phyloP scores from a whole-genome alignment of 2,113 vertebrate genomes.

The Tricholaema leucomelas region DNA sequence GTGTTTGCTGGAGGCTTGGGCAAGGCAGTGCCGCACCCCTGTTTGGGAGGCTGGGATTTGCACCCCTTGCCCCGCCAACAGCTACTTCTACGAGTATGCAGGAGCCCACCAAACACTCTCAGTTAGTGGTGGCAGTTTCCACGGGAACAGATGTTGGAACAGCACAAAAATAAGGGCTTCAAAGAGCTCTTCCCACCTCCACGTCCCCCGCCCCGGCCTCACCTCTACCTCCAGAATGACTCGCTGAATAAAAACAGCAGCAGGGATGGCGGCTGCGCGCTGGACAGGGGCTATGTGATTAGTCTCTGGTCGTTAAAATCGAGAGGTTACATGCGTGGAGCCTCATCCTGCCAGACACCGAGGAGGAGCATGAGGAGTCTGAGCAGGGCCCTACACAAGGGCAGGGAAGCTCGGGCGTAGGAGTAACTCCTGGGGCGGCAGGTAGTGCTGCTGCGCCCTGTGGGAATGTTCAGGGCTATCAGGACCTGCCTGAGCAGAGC shows the following conservation, averaged over 20 bases:
- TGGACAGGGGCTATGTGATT: fast-evolving
- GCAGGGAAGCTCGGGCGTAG: neutral
- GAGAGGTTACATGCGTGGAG: fast-evolving
- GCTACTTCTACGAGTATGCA: fast-evolving
- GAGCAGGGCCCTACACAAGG: neutral
- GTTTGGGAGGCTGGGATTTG: fast-evolving
- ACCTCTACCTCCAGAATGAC: neutral
- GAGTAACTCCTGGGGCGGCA: neutral
- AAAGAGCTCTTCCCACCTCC: neutral
- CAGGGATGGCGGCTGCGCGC: neutral
- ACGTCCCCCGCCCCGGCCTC: neutral
- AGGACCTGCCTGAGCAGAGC: conserved; percentile 41
- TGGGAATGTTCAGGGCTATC: conserved; percentile 13
- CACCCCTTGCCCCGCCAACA: fast-evolving
- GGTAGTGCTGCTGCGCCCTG: neutral
- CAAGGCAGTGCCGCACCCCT: neutral
- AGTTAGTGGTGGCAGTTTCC: neutral
- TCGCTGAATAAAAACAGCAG: neutral
- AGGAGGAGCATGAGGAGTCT: neutral
- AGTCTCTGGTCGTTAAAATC: fast-evolving
- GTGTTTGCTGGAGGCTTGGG: neutral
- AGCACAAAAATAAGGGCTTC: neutral
- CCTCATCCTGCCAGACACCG: neutral
- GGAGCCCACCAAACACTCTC: neutral
- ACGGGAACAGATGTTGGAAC: neutral